Evolutionary conservation across 1,140 invertebrate genomes (phyloP), one percentile per base, ranked within the genome.

Genomic region (Drosophila lacteicornis): DNA sequence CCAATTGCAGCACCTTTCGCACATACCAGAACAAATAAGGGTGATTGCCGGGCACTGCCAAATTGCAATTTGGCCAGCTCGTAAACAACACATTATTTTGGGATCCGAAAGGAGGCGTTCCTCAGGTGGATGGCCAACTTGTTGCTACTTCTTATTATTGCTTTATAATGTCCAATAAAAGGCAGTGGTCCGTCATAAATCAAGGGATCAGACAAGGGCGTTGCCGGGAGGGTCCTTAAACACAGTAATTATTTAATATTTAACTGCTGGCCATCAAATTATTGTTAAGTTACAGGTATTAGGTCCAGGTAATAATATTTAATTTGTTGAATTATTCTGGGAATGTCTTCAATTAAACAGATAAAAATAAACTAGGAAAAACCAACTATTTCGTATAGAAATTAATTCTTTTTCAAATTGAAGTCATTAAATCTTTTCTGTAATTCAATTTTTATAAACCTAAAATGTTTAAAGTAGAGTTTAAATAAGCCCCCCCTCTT

Each of bases 81-180:
- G 57, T 77, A 82, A 79, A 69, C 69, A 86, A 79, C 79, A 76
- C 79, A 67, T 86, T 80, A 80, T 50, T 22, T 63, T 43, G 51
- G 11, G 38, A 43, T 17, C 40, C 47, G 7, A 66, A 58, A 63
- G 67, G 50, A 63, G 77, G 73, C 84, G 80, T 80, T 60, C 49
- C 66, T 51, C 50, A 66, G 56, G 53, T 84, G 55, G 56, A 42
- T 56, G 67, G 42, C 67, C 71, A 87, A 78, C 68, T 83, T 66
- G 84, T 75, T 80, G 66, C 58, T 56, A 69, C 66, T 71, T 69
- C 53, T 45, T 63, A 59, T 86, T 91, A 92, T 81, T 73, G 81
- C 82, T 80, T 91, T 82, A 88, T 91, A 85, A 80, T 82, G 53
- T 42, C 71, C 68, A 51, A 78, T 84, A 63, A 55, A 60, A 56